phyloP scores from a whole-genome alignment of 1,140 invertebrate genomes.

The Tetraneura akinire region DNA sequence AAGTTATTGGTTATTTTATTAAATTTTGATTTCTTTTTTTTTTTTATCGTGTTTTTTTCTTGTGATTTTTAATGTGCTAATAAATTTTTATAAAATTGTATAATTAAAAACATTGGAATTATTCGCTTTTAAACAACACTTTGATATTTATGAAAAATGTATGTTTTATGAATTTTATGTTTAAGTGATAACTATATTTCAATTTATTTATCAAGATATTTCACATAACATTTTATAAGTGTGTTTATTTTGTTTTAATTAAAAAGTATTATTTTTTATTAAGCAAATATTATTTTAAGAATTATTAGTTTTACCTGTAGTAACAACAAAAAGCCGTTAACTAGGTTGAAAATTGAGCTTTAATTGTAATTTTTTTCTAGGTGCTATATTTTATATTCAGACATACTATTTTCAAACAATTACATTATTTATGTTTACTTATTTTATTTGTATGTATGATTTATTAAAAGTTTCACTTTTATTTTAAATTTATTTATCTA shows the following conservation, averaged over 20 bases:
- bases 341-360: conserved; percentile 39
- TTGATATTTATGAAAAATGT: neutral
- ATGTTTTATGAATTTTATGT: conserved; percentile 48
- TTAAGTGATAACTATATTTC: conserved; percentile 45
- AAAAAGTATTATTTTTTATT: conserved; percentile 43
- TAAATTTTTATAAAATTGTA: conserved; percentile 29
- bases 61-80: conserved; percentile 44
- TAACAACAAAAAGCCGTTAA: neutral
- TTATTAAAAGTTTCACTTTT: conserved; percentile 5
- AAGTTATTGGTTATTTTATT: conserved; percentile 39
- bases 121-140: conserved; percentile 28
- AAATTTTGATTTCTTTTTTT: conserved; percentile 33
- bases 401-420: conserved; percentile 4
- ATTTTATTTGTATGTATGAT: conserved; percentile 10
- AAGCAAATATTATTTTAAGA: conserved; percentile 12
- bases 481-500: conserved; percentile 25
- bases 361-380: conserved; percentile 45
- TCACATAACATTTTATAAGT: conserved; percentile 21
- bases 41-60: conserved; percentile 41
- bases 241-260: conserved; percentile 4
- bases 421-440: conserved; percentile 16
- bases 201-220: conserved; percentile 40
- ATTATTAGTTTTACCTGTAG: conserved; percentile 34
- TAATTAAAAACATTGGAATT: conserved; percentile 27
- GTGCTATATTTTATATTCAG: conserved; percentile 46